Evolutionary conservation across 37 sponge, comb jelly and placozoan genomes (phyloP), one percentile per base, ranked within the genome.

Genomic region (Spongilla lacustris): DNA sequence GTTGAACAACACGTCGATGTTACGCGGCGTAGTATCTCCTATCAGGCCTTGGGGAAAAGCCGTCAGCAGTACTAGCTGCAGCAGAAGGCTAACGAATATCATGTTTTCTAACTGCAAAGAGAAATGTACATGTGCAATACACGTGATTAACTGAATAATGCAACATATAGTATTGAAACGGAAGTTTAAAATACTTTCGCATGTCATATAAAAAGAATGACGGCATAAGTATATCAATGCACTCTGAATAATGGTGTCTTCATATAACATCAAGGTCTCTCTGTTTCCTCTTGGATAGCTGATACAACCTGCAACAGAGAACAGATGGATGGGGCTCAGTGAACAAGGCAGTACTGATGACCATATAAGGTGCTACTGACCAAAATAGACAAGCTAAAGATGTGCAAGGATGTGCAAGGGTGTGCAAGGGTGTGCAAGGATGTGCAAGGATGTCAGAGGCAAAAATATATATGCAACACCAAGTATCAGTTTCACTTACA

Each of bases 401-500:
- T 41, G 41, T n/a, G 46, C 46, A 46, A 46, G 46, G 58, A 17
- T 58, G 58, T 14, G 11, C 58, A 58, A 58, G 19, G 19, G 11
- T 58, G 21, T 58, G 19, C 58, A 58, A 58, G 58, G 58, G 58
- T 58, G 19, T 17, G 11, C 58, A 58, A 14, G 58, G 1, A 58
- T 58, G 21, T 17, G 58, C 58, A 17, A 58, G 58, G 58, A 1
- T 6, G 21, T 17, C 19, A 19, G 12, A 14, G 19, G 58, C 58
- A 46, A 46, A 4, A 46, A 46, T 46, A 46, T 8, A 46, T 8
- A 46, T 46, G 8, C 46, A 24, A 11, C 26, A n/a, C n/a, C n/a
- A n/a, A n/a, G n/a, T n/a, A n/a, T n/a, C n/a, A n/a, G 58, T 19
- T 27, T 41, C 21, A 93, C 93, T 83, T 69, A 89, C 94, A 87